Evolutionary conservation across 2,113 vertebrate genomes (phyloP), one percentile per base, ranked within the genome.

Genomic region (Bubo bubo): DNA sequence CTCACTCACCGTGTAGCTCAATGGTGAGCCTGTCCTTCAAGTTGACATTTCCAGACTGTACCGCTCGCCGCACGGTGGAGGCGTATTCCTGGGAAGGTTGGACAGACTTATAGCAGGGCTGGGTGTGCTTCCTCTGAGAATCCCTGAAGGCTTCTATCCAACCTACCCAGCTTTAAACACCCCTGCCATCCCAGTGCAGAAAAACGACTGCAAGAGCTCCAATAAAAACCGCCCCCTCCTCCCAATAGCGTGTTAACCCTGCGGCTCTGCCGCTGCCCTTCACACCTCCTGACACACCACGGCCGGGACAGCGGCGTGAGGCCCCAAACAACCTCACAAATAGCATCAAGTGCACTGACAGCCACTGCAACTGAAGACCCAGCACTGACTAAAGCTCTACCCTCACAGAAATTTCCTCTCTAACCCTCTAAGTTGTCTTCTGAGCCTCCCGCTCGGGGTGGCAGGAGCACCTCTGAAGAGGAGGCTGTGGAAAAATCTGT

Each of bases 11-110:
- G 9, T 99, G 98, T 79, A 99, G 93, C 93, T 99, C 99, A 55
- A 99, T 98, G 86, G 99, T 99, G 47, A 99, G 98, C 97, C 99
- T 98, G 98, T 99, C 98, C 94, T 99, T 99, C 89, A 98, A 93
- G 96, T 98, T 98, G 96, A 98, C 98, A 9, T 97, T 98, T 91
- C 98, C 97, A 0, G 99, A 99, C 92, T 98, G 99, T 18, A 99
- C 98, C 6, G 99, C 98, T 79, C 98, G 98, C 84, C 99, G 98
- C 34, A 99, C 99, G 9, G 98, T 99, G 41, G 98, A 99, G 28
- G 99, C 99, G 26, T 99, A 99, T 96, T 99, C 99, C 99, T 99
- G 97, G 81, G 64, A 89, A 90, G 59, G 41, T 37, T 34, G 43
- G 32, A 45, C 35, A 79, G 17, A 28, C 10, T 58, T 21, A 32